A percentile compares a stretch with the other conserved stretches of the same genome.
Conservation (phyloP, 2,797 vertebrate genomes). For the Myotis daubentonii region DNA sequence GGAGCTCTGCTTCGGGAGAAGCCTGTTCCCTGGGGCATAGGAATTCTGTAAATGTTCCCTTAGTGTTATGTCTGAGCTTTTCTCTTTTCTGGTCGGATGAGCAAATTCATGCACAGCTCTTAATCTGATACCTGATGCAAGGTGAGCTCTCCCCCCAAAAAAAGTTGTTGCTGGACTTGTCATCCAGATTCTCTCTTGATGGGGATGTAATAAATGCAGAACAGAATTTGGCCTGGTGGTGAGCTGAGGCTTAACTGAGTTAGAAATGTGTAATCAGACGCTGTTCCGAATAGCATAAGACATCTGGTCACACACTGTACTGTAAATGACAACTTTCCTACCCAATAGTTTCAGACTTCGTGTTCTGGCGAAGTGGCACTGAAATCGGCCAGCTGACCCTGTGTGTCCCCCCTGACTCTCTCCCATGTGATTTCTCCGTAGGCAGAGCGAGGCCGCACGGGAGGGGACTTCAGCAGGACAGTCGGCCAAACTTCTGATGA, state of each 20-base stretch:
- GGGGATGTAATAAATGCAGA: not conserved
- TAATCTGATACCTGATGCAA: not conserved
- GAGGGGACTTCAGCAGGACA: conserved; percentile 75
- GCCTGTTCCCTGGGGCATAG: not conserved
- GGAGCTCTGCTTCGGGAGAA: not conserved
- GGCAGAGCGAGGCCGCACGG: conserved; percentile 85
- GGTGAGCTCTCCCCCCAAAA: not conserved
- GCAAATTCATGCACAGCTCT: not conserved
- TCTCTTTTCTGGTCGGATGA: not conserved
- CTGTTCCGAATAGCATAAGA: not conserved
- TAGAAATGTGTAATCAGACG: not conserved
- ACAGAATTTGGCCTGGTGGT: not conserved
- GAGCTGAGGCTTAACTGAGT: not conserved
- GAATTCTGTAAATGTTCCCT: not conserved
- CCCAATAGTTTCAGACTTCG: not conserved
- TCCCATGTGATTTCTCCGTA: conserved; percentile 67
- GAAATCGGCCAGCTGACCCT: not conserved
- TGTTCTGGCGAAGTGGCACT: not conserved
- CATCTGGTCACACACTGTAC: not conserved
- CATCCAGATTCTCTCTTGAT: not conserved
- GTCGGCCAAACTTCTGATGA: conserved; percentile 91
- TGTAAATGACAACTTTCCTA: not conserved
- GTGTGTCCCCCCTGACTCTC: not conserved
- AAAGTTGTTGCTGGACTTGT: not conserved
- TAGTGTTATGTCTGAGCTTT: not conserved